phyloP scores from a whole-genome alignment of 2,113 vertebrate genomes.

The Myiagra hebetior region DNA sequence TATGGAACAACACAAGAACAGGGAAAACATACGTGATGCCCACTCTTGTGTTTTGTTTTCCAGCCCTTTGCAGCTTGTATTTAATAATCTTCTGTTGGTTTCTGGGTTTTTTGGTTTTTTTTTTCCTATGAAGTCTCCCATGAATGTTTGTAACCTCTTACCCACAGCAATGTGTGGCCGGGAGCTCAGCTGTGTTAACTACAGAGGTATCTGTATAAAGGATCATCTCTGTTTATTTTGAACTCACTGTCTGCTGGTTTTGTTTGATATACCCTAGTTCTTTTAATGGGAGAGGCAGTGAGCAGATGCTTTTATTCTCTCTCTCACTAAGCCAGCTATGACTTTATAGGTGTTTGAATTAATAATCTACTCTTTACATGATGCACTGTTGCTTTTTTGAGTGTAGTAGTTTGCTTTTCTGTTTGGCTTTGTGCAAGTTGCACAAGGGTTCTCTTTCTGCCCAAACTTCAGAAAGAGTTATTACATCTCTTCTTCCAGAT shows the following conservation, averaged over 20 bases:
- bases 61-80: background rate
- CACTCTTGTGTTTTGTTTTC: background rate
- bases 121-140: background rate
- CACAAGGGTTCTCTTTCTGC: background rate
- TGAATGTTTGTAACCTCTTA: background rate
- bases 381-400: background rate
- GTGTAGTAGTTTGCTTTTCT: background rate
- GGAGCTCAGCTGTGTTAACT: background rate
- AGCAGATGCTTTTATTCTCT: background rate
- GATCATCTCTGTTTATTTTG: background rate
- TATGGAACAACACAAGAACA: background rate
- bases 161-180: no score
- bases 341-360: background rate
- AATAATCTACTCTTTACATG: background rate
- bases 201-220: background rate
- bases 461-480: background rate
- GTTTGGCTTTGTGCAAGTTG: background rate
- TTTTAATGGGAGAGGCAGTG: background rate
- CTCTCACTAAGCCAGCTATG: background rate
- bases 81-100: background rate
- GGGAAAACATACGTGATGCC: background rate
- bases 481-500: slow-evolving; percentile 60
- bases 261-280: background rate
- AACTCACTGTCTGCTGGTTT: background rate
- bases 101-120: background rate